Conservation (phyloP, 2,113 vertebrate species). For the Heterochromis multidens region DNA sequence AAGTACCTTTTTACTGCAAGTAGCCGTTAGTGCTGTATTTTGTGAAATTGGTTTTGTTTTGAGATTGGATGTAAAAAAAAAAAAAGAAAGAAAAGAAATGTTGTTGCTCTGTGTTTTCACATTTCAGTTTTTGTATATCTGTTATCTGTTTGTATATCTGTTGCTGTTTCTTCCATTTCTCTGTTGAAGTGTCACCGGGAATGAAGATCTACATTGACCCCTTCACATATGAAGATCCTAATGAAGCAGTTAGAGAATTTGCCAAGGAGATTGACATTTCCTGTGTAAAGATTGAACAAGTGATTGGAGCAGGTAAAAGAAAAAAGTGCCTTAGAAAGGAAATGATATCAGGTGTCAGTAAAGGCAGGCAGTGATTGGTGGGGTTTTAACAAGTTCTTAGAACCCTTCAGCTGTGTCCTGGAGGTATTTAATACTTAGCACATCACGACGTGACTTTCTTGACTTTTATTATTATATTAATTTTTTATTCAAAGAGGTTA, state of each 20-base stretch:
- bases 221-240: conserved; percentile 81
- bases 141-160: too few relatives aligned
- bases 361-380: neutral
- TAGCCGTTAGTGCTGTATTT: neutral
- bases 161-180: conserved; percentile 29
- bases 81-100: neutral
- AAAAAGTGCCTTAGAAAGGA: neutral
- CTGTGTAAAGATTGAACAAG: conserved; percentile 96
- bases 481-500: neutral
- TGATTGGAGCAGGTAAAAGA: conserved; percentile 91
- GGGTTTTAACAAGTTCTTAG: neutral
- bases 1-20: conserved; percentile 63
- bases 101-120: neutral
- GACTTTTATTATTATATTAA: neutral
- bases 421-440: neutral
- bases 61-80: neutral
- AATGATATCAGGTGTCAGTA: neutral
- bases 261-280: conserved; percentile 96
- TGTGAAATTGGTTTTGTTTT: neutral
- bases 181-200: conserved; percentile 83
- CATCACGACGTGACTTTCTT: neutral
- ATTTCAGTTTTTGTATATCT: neutral
- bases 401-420: too few relatives aligned
- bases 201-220: conserved; percentile 97
- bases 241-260: conserved; percentile 93